Conservation (phyloP, 2,888 invertebrate species). For the Andrena dorsata region DNA sequence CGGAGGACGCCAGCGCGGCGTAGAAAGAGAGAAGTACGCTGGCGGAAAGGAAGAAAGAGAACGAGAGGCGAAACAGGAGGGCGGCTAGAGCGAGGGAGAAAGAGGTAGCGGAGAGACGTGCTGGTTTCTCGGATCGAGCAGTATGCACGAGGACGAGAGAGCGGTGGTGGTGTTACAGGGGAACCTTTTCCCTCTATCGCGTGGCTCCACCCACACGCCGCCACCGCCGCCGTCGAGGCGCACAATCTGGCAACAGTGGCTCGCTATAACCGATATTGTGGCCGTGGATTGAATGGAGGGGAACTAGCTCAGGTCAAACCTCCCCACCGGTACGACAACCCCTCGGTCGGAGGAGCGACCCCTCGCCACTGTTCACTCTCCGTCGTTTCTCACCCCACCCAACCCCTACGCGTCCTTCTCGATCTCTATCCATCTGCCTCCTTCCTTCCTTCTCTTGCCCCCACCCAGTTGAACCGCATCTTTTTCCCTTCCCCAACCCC, state of each 20-base stretch:
- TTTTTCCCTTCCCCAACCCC: conserved; percentile 41
- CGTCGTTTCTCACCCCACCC: conserved; percentile 65
- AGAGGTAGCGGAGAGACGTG: conserved; percentile 57
- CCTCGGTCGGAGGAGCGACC: conserved; percentile 72
- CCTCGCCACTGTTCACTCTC: conserved; percentile 66
- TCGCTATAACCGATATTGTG: conserved; percentile 84
- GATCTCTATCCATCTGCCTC: conserved; percentile 53
- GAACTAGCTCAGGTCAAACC: conserved; percentile 84
- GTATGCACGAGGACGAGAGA: conserved; percentile 66
- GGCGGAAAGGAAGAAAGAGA: conserved; percentile 38
- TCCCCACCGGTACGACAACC: conserved; percentile 78
- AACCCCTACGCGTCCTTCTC: conserved; percentile 66
- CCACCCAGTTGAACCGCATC: conserved; percentile 54
- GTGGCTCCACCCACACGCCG: conserved; percentile 80
- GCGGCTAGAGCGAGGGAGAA: conserved; percentile 3
- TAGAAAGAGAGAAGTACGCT: conserved; percentile 44
- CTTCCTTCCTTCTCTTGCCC: conserved; percentile 58
- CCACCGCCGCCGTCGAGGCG: conserved; percentile 73
- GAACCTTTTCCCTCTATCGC: conserved; percentile 76
- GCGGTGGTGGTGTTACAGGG: conserved; percentile 51
- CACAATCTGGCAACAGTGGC: conserved; percentile 84
- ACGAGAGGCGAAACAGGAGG: conserved; percentile 39
- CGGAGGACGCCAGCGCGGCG: conserved; percentile 65
- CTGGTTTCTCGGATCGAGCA: conserved; percentile 67
- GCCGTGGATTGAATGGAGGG: conserved; percentile 84